Percentiles rank a stretch among this genome's conserved stretches.
Conservation (phyloP, 2,888 invertebrate genomes). For the Pseudococcus longispinus region DNA sequence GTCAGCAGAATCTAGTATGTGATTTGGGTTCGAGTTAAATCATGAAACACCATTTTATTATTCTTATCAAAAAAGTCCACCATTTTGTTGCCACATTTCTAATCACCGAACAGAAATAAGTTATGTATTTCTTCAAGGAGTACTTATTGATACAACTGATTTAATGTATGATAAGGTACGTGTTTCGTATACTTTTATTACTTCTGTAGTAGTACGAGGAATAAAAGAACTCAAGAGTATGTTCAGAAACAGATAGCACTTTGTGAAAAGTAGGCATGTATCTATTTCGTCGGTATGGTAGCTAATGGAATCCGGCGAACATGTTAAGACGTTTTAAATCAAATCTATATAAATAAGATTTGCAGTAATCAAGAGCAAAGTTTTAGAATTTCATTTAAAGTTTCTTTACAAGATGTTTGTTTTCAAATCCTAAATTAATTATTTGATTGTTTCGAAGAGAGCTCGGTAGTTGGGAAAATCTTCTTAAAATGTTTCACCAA, state of each 20-base stretch:
- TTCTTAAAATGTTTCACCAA: not conserved
- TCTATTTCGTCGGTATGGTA: not conserved
- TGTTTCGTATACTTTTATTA: too few relatives aligned
- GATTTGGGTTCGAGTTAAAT: too few relatives aligned
- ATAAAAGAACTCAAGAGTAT: too few relatives aligned
- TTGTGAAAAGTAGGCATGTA: not conserved
- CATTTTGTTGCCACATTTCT: too few relatives aligned
- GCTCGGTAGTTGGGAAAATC: not conserved
- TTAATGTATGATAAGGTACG: too few relatives aligned
- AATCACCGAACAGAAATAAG: too few relatives aligned
- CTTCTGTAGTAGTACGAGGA: too few relatives aligned
- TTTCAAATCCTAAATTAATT: not conserved
- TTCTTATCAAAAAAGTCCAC: too few relatives aligned
- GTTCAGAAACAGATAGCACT: not conserved
- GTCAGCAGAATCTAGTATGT: too few relatives aligned
- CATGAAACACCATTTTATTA: too few relatives aligned
- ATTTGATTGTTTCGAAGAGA: not conserved
- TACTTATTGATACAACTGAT: too few relatives aligned
- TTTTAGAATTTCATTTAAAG: not conserved
- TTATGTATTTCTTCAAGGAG: too few relatives aligned
- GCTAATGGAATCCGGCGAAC: not conserved
- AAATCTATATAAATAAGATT: constrained; percentile 5
- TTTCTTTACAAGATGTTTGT: not conserved
- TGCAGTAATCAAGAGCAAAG: not conserved
- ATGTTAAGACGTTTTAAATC: not conserved